These are phyloP conservation scores for Acanthococcus lagerstroemiae DNA, from an alignment of 2,888 invertebrate species.

Conservation along the genomic window DNA sequence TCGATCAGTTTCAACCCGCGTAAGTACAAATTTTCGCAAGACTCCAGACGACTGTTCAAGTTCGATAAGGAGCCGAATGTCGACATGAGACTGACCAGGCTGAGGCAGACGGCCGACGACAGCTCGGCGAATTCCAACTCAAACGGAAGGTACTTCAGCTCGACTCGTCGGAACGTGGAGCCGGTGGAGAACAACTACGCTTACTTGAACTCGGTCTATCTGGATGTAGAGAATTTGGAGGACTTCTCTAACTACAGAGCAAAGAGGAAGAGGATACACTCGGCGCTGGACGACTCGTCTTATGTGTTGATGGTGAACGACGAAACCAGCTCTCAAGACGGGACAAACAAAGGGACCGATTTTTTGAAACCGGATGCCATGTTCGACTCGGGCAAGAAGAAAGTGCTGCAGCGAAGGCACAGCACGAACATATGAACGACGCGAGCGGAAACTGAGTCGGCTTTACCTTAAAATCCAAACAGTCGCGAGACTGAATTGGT, in stretches of 20 bases:
- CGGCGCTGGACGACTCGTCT: not conserved
- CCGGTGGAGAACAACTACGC: not conserved
- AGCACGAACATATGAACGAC: not conserved
- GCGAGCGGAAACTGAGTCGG: no score
- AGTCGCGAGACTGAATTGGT: no score
- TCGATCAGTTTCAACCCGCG: slow-evolving; percentile 12
- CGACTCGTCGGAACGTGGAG: not conserved
- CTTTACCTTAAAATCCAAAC: no score
- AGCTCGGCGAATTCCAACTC: slow-evolving; percentile 4
- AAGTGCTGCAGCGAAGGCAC: slow-evolving; percentile 3
- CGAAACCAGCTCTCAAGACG: not conserved
- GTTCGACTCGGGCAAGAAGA: not conserved
- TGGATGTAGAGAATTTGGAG: not conserved
- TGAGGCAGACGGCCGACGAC: not conserved
- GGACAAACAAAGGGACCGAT: not conserved
- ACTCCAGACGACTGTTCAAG: slow-evolving; percentile 2
- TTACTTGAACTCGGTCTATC: slow-evolving; percentile 8
- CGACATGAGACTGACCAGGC: not conserved
- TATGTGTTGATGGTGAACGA: slow-evolving; percentile 13
- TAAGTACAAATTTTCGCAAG: slow-evolving; percentile 3
- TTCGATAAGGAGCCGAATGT: slow-evolving; percentile 3
- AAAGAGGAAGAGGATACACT: not conserved
- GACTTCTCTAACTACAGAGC: not conserved
- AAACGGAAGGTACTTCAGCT: not conserved
- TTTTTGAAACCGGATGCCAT: not conserved